These are phyloP conservation scores for Otus scops DNA, from an alignment of 2,797 vertebrate species.

Conservation along the genomic window DNA sequence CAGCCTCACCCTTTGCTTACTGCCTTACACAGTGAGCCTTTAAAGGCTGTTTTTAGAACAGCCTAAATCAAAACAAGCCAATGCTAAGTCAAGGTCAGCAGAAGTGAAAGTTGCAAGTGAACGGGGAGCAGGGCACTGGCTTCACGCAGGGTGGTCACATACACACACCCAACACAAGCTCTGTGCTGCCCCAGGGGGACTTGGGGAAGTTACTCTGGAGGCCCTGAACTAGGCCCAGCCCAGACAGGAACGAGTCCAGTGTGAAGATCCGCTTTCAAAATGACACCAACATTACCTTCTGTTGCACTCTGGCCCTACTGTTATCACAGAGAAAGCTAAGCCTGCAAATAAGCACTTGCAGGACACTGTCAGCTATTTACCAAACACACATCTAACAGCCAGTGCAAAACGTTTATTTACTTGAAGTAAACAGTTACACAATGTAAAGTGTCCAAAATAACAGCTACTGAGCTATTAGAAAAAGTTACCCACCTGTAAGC, in stretches of 20 bases:
- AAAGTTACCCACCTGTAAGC: constrained; percentile 53
- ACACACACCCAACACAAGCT: neutral
- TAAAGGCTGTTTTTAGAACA: neutral
- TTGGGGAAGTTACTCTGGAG: neutral
- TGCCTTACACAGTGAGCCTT: neutral
- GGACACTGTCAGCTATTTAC: neutral
- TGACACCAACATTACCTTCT: fast-evolving
- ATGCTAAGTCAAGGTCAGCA: too few relatives aligned
- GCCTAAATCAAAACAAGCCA: neutral
- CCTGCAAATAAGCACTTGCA: too few relatives aligned
- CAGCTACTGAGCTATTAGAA: constrained; percentile 7
- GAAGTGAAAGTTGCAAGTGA: too few relatives aligned
- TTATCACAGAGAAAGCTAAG: too few relatives aligned
- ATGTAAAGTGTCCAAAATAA: neutral
- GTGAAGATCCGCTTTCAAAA: fast-evolving
- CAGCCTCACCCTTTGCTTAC: fast-evolving
- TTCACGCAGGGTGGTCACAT: neutral
- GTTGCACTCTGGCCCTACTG: too few relatives aligned
- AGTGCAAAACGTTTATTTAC: constrained; percentile 64
- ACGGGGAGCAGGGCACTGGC: too few relatives aligned
- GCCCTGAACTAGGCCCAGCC: neutral
- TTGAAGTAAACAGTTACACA: constrained; percentile 39
- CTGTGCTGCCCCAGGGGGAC: neutral
- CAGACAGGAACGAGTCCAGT: fast-evolving
- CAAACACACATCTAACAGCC: neutral